Evolutionary conservation across 1,140 invertebrate species (phyloP).

Genomic region (Zelostemma sp.): DNA sequence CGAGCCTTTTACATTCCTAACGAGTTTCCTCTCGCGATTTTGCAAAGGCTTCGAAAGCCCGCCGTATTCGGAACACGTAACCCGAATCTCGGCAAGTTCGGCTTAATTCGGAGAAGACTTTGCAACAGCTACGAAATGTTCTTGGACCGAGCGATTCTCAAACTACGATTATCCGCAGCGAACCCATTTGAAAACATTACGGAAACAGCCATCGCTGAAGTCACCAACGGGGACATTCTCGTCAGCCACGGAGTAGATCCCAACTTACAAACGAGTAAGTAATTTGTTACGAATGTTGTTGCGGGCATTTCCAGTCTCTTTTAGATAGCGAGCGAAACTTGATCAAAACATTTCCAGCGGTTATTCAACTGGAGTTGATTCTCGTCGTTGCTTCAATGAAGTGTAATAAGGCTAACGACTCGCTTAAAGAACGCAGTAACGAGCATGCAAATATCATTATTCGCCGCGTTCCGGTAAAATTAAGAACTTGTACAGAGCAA

Average conservation of each 20-base stretch:
- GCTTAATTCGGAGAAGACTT: constrained; percentile 35
- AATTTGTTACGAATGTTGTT: constrained; percentile 46
- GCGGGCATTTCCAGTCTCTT: constrained; percentile 19
- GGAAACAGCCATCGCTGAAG: constrained; percentile 71
- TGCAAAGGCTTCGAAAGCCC: no score
- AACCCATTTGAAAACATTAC: constrained; percentile 73
- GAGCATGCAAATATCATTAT: constrained; percentile 2
- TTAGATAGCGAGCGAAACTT: constrained; percentile 16
- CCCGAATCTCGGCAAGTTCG: constrained; percentile 25
- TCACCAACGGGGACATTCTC: constrained; percentile 69
- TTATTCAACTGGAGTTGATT: constrained; percentile 14
- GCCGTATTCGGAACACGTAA: constrained; percentile 27
- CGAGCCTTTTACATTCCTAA: no score
- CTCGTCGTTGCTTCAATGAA: not conserved
- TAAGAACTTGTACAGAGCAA: not conserved
- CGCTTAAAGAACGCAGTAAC: not conserved
- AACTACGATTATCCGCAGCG: constrained; percentile 52
- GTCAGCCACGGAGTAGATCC: constrained; percentile 72
- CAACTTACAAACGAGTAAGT: constrained; percentile 74
- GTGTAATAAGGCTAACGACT: not conserved
- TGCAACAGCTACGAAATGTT: constrained; percentile 28
- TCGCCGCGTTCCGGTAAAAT: not conserved
- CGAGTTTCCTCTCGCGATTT: no score
- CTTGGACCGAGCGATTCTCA: constrained; percentile 22
- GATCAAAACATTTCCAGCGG: constrained; percentile 21